Percentiles rank a stretch among this genome's conserved stretches.
These are phyloP conservation scores for Laothoe populi DNA, from an alignment of 2,888 invertebrate genomes.

Conservation along the genomic window DNA sequence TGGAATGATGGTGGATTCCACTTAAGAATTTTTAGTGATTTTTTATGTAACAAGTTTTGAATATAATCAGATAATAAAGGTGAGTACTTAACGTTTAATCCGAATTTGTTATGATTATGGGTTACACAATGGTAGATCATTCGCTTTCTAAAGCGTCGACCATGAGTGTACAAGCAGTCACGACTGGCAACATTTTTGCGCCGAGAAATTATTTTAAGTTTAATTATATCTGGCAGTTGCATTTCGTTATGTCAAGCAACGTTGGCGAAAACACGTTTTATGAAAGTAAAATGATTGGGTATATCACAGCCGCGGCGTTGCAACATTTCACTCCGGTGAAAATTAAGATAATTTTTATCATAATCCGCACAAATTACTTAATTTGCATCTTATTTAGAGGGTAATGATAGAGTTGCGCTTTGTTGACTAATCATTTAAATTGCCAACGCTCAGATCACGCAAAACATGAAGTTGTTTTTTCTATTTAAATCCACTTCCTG, in stretches of 20 bases:
- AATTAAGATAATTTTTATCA: slow-evolving; percentile 46
- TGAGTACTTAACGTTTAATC: slow-evolving; percentile 57
- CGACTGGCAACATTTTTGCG: slow-evolving; percentile 63
- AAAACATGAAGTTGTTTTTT: slow-evolving; percentile 7
- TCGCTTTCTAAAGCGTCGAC: slow-evolving; percentile 81
- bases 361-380: slow-evolving; percentile 42
- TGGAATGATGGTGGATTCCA: slow-evolving; percentile 80
- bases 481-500: slow-evolving; percentile 12
- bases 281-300: slow-evolving; percentile 66
- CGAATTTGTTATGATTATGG: slow-evolving; percentile 53
- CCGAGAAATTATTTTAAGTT: slow-evolving; percentile 55
- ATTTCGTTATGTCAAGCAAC: slow-evolving; percentile 44
- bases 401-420: slow-evolving; percentile 19
- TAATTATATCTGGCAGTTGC: slow-evolving; percentile 45
- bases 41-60: slow-evolving; percentile 57
- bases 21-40: slow-evolving; percentile 70
- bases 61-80: slow-evolving; percentile 62
- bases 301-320: slow-evolving; percentile 51
- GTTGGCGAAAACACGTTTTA: slow-evolving; percentile 62
- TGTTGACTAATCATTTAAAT: neutral
- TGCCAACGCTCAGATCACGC: neutral
- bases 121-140: slow-evolving; percentile 70
- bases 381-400: slow-evolving; percentile 30
- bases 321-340: slow-evolving; percentile 67
- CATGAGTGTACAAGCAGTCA: slow-evolving; percentile 78